phyloP scores from a whole-genome alignment of 1,140 invertebrate genomes.

The Lasaia peninsularis region DNA sequence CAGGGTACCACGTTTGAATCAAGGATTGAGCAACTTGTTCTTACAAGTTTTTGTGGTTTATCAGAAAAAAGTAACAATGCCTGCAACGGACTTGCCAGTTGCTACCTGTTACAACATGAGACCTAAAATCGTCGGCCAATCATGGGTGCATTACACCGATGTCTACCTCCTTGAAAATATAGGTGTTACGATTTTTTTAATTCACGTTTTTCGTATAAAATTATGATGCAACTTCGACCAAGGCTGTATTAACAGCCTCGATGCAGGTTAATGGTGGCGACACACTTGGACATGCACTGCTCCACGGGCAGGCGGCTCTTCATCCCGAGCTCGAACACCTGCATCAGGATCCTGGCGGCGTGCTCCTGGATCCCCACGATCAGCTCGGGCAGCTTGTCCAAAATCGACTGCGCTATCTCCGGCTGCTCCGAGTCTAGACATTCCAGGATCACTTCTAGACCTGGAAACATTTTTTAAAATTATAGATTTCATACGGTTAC shows the following conservation, averaged over 20 bases:
- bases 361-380: slow-evolving; percentile 90
- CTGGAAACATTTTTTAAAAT: slow-evolving; percentile 28
- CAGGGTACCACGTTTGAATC: no score
- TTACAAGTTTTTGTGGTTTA: no score
- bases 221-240: no score
- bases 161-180: no score
- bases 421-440: slow-evolving; percentile 88
- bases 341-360: slow-evolving; percentile 85
- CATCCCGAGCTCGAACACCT: slow-evolving; percentile 90
- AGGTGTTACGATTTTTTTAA: no score
- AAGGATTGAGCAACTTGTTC: no score
- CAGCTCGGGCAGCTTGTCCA: slow-evolving; percentile 91
- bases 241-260: slow-evolving; percentile 81
- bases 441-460: slow-evolving; percentile 85
- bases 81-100: no score
- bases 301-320: slow-evolving; percentile 87
- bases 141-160: no score
- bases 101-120: no score
- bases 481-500: neutral
- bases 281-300: slow-evolving; percentile 86
- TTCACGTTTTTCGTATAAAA: no score
- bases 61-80: no score
- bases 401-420: slow-evolving; percentile 86
- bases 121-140: no score
- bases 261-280: slow-evolving; percentile 89